phyloP scores from a whole-genome alignment of 2,797 vertebrate species.

The Crax fasciolata region DNA sequence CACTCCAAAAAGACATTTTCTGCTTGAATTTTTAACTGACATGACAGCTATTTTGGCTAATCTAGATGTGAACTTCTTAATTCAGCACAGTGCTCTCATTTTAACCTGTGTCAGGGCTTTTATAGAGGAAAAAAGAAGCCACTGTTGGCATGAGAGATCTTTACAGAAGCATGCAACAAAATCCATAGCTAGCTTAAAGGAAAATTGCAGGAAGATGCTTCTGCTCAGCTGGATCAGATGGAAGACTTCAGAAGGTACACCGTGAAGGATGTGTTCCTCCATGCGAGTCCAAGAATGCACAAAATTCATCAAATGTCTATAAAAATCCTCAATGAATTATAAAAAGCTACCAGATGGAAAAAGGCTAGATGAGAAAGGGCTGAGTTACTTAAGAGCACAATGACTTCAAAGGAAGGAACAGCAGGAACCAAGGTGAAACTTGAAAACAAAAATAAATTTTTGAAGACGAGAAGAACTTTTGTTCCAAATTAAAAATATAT shows the following conservation, averaged over 20 bases:
- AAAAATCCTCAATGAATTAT: conserved; percentile 50
- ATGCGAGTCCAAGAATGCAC: neutral
- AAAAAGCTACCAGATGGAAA: conserved; percentile 52
- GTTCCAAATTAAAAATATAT: neutral
- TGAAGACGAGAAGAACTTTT: neutral
- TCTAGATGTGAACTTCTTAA: neutral
- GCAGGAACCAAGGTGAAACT: conserved; percentile 14
- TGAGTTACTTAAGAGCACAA: conserved; percentile 12
- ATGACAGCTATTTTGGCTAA: conserved; percentile 7
- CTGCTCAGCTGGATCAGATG: neutral
- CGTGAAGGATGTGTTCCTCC: conserved; percentile 5
- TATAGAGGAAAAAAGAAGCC: fast-evolving
- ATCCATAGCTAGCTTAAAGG: neutral
- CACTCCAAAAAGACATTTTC: conserved; percentile 19
- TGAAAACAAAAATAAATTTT: conserved; percentile 40
- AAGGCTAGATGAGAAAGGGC: conserved; percentile 39
- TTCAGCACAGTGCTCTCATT: conserved; percentile 2
- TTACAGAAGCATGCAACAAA: neutral
- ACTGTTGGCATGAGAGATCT: neutral
- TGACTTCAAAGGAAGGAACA: conserved; percentile 26
- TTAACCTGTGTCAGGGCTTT: neutral
- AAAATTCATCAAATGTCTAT: conserved; percentile 46
- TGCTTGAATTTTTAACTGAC: neutral
- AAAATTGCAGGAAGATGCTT: conserved; percentile 15
- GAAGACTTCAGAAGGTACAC: conserved; percentile 4